Evolutionary conservation across 2,888 invertebrate species (phyloP), one percentile per base, ranked within the genome.

Genomic region (Corythucha ciliata): DNA sequence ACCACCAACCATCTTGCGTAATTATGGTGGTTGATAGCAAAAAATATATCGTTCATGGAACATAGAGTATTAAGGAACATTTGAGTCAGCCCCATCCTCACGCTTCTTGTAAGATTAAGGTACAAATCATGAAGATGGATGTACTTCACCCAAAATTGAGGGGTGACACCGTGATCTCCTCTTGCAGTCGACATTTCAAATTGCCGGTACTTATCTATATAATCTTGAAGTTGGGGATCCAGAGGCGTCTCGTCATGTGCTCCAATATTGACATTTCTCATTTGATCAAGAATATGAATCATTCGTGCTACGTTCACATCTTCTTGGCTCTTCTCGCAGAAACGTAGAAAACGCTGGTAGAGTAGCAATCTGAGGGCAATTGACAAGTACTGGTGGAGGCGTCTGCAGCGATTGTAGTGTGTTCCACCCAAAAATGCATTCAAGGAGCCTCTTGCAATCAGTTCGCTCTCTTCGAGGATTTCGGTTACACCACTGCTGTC

Each of bases 21-120:
- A 48, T 67, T 67, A 49, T 47, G 63, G 21, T 67, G 65, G 56
- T 66, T 65, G 25, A 58, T 60, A 2, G 52, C 52, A 44, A 67
- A 66, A 59, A 66, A 66, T 20, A 66, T 49, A 57, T 62, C 61
- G 1, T 58, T 55, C 2, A 67, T 65, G 57, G 63, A 63, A 4
- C 59, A 55, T 36, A 66, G 52, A 39, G 59, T 50, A 16, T 58
- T 59, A 54, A 57, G 55, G 39, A 57, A 65, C 37, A 62, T 49
- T 27, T 63, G 51, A 45, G 65, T 62, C 57, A 67, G 57, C 12
- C 59, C 57, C n/a, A 57, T 62, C 21, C 65, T 46, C 41, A 66
- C 61, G 39, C 65, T 65, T 41, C 59, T 56, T n/a, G 53, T 55
- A 12, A 66, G 55, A 6, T 51, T 37, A 1, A 60, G 37, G 48